phyloP scores from a whole-genome alignment of 2,797 vertebrate species.

The Hydrophis major region DNA sequence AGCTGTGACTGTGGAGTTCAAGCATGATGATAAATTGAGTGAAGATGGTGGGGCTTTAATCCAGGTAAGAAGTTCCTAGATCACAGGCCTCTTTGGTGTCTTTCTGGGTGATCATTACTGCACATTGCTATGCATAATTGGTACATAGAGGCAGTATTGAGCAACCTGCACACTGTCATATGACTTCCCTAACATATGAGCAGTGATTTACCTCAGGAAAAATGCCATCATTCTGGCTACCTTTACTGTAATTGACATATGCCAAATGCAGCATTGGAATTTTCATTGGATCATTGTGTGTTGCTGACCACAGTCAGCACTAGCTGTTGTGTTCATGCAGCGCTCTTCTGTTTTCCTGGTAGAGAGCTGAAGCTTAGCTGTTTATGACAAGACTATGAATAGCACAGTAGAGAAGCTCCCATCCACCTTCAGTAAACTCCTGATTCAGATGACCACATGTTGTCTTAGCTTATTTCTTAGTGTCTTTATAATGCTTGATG shows the following conservation, averaged over 20 bases:
- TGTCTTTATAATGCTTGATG: not conserved
- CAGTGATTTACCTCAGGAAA: not conserved
- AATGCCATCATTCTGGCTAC: not conserved
- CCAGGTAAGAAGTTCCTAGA: conserved; percentile 75
- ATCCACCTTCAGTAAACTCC: not conserved
- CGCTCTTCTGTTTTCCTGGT: not conserved
- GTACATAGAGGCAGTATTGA: not conserved
- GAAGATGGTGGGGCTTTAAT: conserved; percentile 89
- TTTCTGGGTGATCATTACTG: not conserved
- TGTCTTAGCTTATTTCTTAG: not conserved
- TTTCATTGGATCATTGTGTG: not conserved
- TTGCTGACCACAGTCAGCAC: not conserved
- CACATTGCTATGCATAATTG: not conserved
- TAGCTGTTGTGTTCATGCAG: not conserved
- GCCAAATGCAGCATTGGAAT: not conserved
- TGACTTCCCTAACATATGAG: not conserved
- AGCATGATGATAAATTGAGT: conserved; percentile 89
- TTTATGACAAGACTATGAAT: not conserved
- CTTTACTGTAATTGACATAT: not conserved
- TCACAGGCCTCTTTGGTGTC: not conserved
- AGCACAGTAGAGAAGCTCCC: not conserved
- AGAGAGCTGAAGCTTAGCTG: not conserved
- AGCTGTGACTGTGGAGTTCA: conserved; percentile 92
- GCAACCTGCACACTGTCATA: not conserved
- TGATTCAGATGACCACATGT: not conserved